Percentiles rank a stretch among this genome's conserved stretches.
Evolutionary conservation across 2,113 vertebrate genomes (phyloP).

Genomic region (Ovibos moschatus): DNA sequence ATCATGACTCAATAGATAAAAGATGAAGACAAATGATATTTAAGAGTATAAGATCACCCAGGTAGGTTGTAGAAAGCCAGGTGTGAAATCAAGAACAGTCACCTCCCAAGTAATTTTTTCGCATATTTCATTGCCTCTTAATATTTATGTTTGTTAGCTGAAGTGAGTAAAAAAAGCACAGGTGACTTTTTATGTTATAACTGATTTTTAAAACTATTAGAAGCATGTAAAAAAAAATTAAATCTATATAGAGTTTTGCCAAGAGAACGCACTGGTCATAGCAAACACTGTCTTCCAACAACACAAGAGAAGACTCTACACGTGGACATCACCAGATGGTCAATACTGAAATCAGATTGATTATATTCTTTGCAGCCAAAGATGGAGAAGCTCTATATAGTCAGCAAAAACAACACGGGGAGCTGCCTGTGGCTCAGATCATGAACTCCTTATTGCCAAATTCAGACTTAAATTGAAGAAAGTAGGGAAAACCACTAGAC

Average conservation of each 20-base stretch:
- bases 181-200: not conserved
- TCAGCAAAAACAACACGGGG: not conserved
- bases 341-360: not conserved
- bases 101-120: not conserved
- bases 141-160: not conserved
- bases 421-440: not conserved
- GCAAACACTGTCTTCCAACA: not conserved
- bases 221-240: not conserved
- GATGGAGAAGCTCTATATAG: not conserved
- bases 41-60: not conserved
- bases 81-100: not conserved
- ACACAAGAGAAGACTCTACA: not conserved
- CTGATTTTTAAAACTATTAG: not conserved
- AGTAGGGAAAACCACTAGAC: not conserved
- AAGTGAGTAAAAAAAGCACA: not conserved
- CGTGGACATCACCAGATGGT: not conserved
- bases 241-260: not conserved
- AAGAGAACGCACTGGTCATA: not conserved
- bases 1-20: too few relatives aligned
- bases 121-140: not conserved
- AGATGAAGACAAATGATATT: not conserved
- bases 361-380: not conserved
- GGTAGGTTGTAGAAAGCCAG: not conserved
- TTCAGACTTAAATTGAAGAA: not conserved
- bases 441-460: not conserved